These are phyloP conservation scores for Prietella phreatophila DNA, from an alignment of 2,113 vertebrate species.

Conservation along the genomic window DNA sequence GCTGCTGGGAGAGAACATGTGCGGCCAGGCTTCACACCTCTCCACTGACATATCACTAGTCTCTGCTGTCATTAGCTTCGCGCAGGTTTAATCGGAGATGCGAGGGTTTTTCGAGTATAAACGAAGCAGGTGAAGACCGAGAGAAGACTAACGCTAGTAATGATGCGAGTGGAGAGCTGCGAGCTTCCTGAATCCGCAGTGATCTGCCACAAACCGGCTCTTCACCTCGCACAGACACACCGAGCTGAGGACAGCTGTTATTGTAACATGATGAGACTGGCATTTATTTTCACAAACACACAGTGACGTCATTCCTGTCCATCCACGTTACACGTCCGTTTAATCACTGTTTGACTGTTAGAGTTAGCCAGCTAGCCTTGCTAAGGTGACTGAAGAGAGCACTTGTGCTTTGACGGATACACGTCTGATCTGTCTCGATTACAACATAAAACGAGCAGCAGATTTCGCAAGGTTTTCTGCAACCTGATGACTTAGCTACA, in stretches of 20 bases:
- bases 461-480: neutral
- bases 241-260: neutral
- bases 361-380: slow-evolving; percentile 26
- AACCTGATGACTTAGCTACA: neutral
- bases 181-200: neutral
- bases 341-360: neutral
- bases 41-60: too few relatives aligned
- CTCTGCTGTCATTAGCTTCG: neutral
- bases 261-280: neutral
- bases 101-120: neutral
- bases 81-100: too few relatives aligned
- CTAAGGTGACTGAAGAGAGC: slow-evolving; percentile 2
- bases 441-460: neutral
- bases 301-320: neutral
- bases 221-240: neutral
- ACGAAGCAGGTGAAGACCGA: neutral
- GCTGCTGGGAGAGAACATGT: slow-evolving; percentile 64
- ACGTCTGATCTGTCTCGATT: neutral
- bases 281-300: neutral
- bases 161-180: neutral
- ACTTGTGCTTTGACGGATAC: neutral
- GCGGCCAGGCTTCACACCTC: slow-evolving; percentile 33
- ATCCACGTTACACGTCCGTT: neutral
- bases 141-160: neutral
- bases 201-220: neutral